phyloP scores from a whole-genome alignment of 2,797 vertebrate genomes.

The Pristis pectinata region DNA sequence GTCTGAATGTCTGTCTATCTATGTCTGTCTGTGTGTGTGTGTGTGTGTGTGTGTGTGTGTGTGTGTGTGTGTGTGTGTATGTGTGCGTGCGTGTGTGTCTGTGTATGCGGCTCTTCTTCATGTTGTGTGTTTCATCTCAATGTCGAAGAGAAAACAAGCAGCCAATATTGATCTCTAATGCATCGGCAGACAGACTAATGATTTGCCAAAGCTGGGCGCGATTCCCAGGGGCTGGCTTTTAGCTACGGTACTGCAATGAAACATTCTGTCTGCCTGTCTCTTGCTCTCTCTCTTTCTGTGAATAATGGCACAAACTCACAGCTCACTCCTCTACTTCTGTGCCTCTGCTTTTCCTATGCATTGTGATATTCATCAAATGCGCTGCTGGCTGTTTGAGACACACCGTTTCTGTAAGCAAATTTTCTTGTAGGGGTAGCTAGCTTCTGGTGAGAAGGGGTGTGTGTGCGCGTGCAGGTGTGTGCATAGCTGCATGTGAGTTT shows the following conservation, averaged over 20 bases:
- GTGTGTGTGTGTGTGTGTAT: too few species aligned
- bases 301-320: not conserved
- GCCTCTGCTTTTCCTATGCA: not conserved
- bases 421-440: not conserved
- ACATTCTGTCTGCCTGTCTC: slow-evolving; percentile 5
- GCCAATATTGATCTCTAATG: slow-evolving; percentile 28
- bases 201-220: slow-evolving; percentile 1
- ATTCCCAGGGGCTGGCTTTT: slow-evolving; percentile 15
- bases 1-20: too few species aligned
- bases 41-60: too few species aligned
- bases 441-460: not conserved
- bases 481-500: not conserved
- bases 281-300: not conserved
- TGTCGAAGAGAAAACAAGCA: not conserved
- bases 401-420: not conserved
- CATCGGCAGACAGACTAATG: slow-evolving; percentile 34
- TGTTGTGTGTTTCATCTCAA: not conserved
- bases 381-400: not conserved
- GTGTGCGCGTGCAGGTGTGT: not conserved
- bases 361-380: not conserved
- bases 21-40: not conserved
- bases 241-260: slow-evolving; percentile 2
- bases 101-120: not conserved
- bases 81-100: not conserved
- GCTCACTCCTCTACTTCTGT: not conserved